Percentiles rank a stretch among this genome's conserved stretches.
These are phyloP conservation scores for Thamnophis elegans DNA, from an alignment of 2,797 vertebrate species.

Conservation along the genomic window DNA sequence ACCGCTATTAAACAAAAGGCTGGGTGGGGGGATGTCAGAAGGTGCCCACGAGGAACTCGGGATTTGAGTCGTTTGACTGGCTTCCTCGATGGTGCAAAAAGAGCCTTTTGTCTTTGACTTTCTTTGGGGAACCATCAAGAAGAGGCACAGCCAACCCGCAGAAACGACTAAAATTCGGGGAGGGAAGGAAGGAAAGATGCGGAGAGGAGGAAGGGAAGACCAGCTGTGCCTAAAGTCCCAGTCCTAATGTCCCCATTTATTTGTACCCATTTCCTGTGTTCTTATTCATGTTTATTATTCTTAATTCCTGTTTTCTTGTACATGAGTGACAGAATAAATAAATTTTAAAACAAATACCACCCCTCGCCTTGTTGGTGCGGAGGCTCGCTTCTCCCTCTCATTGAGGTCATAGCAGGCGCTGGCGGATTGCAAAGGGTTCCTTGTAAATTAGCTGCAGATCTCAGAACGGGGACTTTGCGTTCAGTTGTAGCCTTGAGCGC, in stretches of 20 bases:
- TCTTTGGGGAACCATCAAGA: not conserved
- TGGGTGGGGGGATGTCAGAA: not conserved
- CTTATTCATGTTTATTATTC: no score
- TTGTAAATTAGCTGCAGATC: not conserved
- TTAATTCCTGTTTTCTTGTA: no score
- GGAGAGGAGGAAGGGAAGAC: not conserved
- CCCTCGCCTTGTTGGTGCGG: not conserved
- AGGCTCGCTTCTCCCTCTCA: not conserved
- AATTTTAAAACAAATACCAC: no score
- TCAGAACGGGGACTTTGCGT: not conserved
- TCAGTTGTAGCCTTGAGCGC: not conserved
- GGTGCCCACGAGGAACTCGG: not conserved
- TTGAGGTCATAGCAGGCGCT: not conserved
- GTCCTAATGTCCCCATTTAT: no score
- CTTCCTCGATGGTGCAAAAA: not conserved
- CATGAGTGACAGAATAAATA: no score
- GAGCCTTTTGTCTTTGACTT: slow-evolving; percentile 17
- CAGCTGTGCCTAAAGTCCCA: no score
- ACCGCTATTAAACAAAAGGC: slow-evolving; percentile 15
- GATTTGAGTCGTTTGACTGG: not conserved
- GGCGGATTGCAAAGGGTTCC: slow-evolving; percentile 3
- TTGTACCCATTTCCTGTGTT: no score
- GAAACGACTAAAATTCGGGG: not conserved
- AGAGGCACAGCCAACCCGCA: not conserved
- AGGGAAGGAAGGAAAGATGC: no score